A percentile compares a stretch with the other conserved stretches of the same genome.
Conservation (phyloP, 2,797 vertebrate species). For the Alosa sapidissima region DNA sequence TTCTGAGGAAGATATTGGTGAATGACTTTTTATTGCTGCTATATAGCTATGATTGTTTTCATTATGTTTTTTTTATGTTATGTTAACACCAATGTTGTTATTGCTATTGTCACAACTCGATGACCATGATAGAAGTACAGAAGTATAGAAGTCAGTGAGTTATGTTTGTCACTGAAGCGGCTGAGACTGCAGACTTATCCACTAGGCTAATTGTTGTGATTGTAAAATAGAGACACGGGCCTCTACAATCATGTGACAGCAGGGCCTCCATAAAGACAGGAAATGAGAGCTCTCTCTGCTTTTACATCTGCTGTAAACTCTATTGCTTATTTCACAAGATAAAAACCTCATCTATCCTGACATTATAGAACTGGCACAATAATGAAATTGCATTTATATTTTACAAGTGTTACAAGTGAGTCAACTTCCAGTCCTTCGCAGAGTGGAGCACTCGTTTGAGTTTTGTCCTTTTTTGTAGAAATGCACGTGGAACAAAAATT, state of each 20-base stretch:
- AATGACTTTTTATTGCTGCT: no score
- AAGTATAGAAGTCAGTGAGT: no score
- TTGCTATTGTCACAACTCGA: no score
- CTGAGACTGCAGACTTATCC: neutral
- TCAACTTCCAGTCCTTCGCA: neutral
- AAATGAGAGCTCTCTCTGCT: neutral
- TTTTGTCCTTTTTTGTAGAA: neutral
- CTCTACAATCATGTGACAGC: neutral
- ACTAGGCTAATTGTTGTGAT: neutral
- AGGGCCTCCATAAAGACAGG: neutral
- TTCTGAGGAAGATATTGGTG: no score
- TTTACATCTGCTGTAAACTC: no score
- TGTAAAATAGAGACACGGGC: neutral
- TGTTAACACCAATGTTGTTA: no score
- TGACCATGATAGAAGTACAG: no score
- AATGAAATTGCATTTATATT: conserved; percentile 14
- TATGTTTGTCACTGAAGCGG: neutral
- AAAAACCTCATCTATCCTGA: neutral
- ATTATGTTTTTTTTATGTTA: no score
- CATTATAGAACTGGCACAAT: neutral
- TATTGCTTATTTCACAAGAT: neutral
- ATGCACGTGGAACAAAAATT: neutral
- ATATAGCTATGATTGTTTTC: no score
- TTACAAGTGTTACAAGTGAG: neutral
- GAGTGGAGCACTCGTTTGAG: neutral